These are phyloP conservation scores for Mamestra brassicae DNA, from an alignment of 2,888 invertebrate species.

Conservation along the genomic window DNA sequence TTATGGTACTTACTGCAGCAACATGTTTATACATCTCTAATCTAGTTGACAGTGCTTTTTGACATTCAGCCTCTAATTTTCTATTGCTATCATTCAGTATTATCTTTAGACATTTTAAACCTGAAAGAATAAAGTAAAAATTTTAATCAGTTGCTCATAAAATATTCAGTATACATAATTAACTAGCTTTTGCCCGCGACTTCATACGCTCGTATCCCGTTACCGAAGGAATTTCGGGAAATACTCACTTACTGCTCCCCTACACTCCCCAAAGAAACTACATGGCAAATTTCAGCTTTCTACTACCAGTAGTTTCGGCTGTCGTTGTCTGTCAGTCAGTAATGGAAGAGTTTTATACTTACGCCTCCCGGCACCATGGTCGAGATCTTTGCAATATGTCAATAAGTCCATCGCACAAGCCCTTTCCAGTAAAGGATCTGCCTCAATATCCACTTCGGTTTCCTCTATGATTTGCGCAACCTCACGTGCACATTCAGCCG, in stretches of 20 bases:
- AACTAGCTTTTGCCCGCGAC: no score
- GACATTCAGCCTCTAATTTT: slow-evolving; percentile 94
- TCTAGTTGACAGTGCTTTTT: slow-evolving; percentile 94
- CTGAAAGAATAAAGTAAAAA: slow-evolving; percentile 86
- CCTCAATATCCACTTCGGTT: slow-evolving; percentile 97
- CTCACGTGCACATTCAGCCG: slow-evolving; percentile 95
- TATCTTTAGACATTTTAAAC: slow-evolving; percentile 94
- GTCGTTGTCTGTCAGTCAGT: no score
- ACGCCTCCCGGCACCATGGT: slow-evolving; percentile 98
- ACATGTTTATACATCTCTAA: slow-evolving; percentile 98
- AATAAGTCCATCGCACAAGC: slow-evolving; percentile 96
- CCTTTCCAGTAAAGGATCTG: slow-evolving; percentile 97
- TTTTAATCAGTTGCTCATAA: neutral
- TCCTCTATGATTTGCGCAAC: slow-evolving; percentile 97
- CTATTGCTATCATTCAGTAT: slow-evolving; percentile 93
- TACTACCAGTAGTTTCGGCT: no score
- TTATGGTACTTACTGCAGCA: slow-evolving; percentile 91
- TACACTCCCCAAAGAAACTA: no score
- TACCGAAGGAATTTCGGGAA: no score
- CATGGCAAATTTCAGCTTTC: no score
- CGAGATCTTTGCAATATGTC: slow-evolving; percentile 94
- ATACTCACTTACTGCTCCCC: no score
- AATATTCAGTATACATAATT: neutral
- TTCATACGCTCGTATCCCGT: no score
- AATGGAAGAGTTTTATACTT: slow-evolving; percentile 78